These are phyloP conservation scores for Cartodere bifasciata DNA, from an alignment of 2,888 invertebrate species.

Conservation along the genomic window DNA sequence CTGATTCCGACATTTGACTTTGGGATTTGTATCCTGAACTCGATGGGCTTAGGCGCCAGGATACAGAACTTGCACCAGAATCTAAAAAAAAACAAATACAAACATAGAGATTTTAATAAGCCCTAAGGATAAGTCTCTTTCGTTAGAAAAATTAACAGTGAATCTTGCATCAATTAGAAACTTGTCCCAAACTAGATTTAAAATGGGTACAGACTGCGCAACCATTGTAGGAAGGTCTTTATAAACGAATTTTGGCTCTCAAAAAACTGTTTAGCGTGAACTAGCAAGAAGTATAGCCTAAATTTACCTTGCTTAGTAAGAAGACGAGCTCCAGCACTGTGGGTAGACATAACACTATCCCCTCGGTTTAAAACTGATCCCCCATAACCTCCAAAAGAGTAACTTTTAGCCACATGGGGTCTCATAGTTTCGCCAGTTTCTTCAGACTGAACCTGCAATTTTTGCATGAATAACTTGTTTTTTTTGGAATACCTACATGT, in stretches of 20 bases:
- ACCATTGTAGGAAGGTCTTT: too few relatives aligned
- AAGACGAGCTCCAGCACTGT: conserved; percentile 48
- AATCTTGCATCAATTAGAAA: too few relatives aligned
- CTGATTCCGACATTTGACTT: conserved; percentile 61
- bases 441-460: conserved; percentile 42
- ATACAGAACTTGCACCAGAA: conserved; percentile 44
- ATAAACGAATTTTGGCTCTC: too few relatives aligned
- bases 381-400: conserved; percentile 79
- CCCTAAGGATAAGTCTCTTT: too few relatives aligned
- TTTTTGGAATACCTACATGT: too few relatives aligned
- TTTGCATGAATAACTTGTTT: conserved; percentile 5
- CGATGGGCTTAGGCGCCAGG: conserved; percentile 59
- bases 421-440: conserved; percentile 36
- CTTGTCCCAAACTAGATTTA: too few relatives aligned
- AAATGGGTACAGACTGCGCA: too few relatives aligned
- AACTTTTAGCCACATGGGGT: conserved; percentile 63
- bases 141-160: too few relatives aligned
- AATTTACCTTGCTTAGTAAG: conserved; percentile 63
- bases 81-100: conserved; percentile 29
- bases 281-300: background rate
- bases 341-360: conserved; percentile 51
- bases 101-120: conserved; percentile 29
- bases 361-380: conserved; percentile 41
- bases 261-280: too few relatives aligned
- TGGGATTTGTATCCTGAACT: conserved; percentile 68